A percentile compares a stretch with the other conserved stretches of the same genome.
Conservation (phyloP, 1,140 invertebrate species). For the Heterodera schachtii region DNA sequence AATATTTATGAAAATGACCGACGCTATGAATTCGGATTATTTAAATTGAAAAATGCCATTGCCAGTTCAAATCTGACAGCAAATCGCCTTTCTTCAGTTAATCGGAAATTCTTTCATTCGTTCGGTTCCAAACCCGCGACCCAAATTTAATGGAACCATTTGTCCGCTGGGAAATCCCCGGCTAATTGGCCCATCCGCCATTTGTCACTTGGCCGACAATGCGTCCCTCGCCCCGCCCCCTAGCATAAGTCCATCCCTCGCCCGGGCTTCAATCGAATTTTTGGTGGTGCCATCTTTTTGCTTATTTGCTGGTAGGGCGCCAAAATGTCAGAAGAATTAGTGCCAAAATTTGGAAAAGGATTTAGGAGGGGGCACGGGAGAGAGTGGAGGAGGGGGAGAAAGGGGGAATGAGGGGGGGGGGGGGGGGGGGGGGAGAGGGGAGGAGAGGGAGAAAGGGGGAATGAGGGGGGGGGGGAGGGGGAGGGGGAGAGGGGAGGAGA, state of each 20-base stretch:
- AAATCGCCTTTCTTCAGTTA: neutral
- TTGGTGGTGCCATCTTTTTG: neutral
- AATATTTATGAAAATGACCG: too few species aligned
- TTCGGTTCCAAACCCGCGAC: neutral
- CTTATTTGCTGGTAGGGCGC: constrained; percentile 10
- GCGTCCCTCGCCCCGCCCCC: neutral
- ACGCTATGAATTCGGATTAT: too few species aligned
- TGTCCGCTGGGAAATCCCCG: neutral
- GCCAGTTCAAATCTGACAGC: too few species aligned
- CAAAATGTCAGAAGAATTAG: constrained; percentile 21
- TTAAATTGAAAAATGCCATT: too few species aligned
- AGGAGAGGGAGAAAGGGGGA: too few species aligned
- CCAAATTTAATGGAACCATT: constrained; percentile 1
- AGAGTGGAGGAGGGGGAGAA: neutral
- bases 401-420: neutral
- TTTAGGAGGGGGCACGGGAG: too few species aligned
- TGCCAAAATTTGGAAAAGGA: neutral
- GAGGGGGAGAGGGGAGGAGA: too few species aligned
- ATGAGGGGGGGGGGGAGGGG: too few species aligned
- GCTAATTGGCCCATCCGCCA: constrained; percentile 6
- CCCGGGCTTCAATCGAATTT: constrained; percentile 14
- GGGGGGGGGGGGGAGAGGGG: too few species aligned
- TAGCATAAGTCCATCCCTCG: neutral
- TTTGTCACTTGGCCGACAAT: neutral
- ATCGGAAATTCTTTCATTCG: neutral